These are phyloP conservation scores for Phoxinus dragarum DNA, from an alignment of 2,797 vertebrate genomes.

Conservation along the genomic window DNA sequence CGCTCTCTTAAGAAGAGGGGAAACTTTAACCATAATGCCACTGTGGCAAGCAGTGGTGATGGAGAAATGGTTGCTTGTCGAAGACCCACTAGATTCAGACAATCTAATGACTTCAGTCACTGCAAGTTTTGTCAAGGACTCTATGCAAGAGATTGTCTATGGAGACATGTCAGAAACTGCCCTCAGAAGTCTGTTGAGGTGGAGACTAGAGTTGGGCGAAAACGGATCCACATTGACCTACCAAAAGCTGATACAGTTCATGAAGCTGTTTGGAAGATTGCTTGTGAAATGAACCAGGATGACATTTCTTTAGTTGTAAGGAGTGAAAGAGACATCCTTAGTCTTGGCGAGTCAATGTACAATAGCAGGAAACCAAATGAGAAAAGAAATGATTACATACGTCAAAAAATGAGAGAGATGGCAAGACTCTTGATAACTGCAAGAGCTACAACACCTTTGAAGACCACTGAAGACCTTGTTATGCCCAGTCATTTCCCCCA, in stretches of 20 bases:
- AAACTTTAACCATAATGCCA: slow-evolving; percentile 32
- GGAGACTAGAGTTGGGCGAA: not conserved
- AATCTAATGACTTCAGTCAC: slow-evolving; percentile 20
- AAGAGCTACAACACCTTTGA: not conserved
- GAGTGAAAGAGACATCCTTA: slow-evolving; percentile 11
- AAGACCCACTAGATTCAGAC: not conserved
- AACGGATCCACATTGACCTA: slow-evolving; percentile 5
- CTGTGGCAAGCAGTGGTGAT: slow-evolving; percentile 8
- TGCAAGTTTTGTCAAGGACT: slow-evolving; percentile 33
- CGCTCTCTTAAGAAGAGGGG: slow-evolving; percentile 22
- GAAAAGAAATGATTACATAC: slow-evolving; percentile 25
- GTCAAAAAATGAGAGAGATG: slow-evolving; percentile 41
- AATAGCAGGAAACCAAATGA: slow-evolving; percentile 16
- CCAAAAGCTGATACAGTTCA: not conserved
- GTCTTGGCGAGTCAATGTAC: slow-evolving; percentile 13
- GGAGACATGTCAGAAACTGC: slow-evolving; percentile 32
- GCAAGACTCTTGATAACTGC: slow-evolving; percentile 25
- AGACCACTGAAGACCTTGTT: slow-evolving; percentile 28
- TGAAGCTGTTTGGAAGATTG: slow-evolving; percentile 18
- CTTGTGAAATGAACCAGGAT: slow-evolving; percentile 35
- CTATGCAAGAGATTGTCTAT: slow-evolving; percentile 24
- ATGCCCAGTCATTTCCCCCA: slow-evolving; percentile 13
- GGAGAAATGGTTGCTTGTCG: slow-evolving; percentile 44
- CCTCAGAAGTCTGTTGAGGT: slow-evolving; percentile 17
- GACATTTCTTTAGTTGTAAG: slow-evolving; percentile 18